Evolutionary conservation across 2,888 invertebrate species (phyloP).

Genomic region (Anarsia innoxiella): DNA sequence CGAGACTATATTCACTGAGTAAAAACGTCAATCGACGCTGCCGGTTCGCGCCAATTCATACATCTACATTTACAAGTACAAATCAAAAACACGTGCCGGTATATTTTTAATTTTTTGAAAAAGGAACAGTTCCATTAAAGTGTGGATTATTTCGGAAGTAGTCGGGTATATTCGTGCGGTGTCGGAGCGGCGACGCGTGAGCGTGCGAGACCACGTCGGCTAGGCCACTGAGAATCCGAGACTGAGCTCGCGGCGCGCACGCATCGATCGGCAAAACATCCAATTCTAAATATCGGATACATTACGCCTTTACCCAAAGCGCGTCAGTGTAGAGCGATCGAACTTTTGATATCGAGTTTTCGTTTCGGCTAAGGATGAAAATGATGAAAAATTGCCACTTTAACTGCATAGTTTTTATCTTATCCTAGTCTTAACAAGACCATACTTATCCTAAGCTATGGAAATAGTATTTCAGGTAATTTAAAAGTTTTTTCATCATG

Average conservation of each 20-base stretch:
- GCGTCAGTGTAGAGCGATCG: too few species aligned
- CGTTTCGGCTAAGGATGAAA: too few species aligned
- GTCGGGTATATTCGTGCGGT: slow-evolving; percentile 38
- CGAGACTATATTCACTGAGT: slow-evolving; percentile 48
- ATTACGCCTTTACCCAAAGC: slow-evolving; percentile 53
- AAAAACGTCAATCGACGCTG: slow-evolving; percentile 59
- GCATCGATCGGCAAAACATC: slow-evolving; percentile 45
- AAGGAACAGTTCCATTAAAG: slow-evolving; percentile 1
- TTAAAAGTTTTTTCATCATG: too few species aligned
- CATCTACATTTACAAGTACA: too few species aligned
- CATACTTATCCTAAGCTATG: too few species aligned
- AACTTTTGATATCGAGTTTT: too few species aligned
- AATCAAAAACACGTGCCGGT: too few species aligned
- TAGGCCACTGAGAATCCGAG: slow-evolving; percentile 69
- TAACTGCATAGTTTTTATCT: too few species aligned
- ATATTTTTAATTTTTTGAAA: slow-evolving; percentile 10
- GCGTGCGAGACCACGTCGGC: slow-evolving; percentile 65
- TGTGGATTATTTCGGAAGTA: slow-evolving; percentile 19
- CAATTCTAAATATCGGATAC: slow-evolving; percentile 61
- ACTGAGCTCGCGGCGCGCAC: slow-evolving; percentile 40
- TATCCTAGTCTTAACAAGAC: too few species aligned
- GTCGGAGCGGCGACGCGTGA: slow-evolving; percentile 42
- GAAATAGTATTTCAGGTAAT: too few species aligned
- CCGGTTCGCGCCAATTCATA: slow-evolving; percentile 60
- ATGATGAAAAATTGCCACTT: too few species aligned